Evolutionary conservation across 1,140 invertebrate species (phyloP).

Genomic region (Brachionus manjavacas): DNA sequence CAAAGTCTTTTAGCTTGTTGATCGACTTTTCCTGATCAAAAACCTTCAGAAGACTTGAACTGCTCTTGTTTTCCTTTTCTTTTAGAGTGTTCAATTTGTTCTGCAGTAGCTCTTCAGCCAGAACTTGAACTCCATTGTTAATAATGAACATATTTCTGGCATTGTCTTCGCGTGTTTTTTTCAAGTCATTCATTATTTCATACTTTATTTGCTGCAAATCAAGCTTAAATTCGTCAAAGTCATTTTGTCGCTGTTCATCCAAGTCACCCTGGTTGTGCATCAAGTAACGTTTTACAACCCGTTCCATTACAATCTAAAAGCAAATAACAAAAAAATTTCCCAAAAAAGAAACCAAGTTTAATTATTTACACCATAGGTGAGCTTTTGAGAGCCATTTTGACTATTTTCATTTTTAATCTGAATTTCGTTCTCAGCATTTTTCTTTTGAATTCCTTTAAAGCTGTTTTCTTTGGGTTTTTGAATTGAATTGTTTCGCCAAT

Average conservation of each 20-base stretch:
- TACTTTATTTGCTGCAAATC: constrained; percentile 32
- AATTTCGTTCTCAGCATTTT: not conserved
- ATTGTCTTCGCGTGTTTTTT: constrained; percentile 12
- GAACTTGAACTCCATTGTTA: not conserved
- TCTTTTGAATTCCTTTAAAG: not conserved
- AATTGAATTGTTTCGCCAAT: not conserved
- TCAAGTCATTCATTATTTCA: constrained; percentile 23
- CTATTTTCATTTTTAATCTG: not conserved
- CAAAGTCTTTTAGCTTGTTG: not conserved
- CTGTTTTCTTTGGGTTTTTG: not conserved
- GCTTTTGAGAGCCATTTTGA: not conserved
- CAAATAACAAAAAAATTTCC: not conserved
- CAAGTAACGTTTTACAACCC: constrained; percentile 33
- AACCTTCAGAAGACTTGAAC: not conserved
- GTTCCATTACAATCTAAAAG: constrained; percentile 37
- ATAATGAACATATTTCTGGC: not conserved
- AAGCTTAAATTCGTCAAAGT: constrained; percentile 42
- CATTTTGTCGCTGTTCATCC: constrained; percentile 33
- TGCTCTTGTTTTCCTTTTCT: not conserved
- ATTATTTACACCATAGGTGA: constrained; percentile 24
- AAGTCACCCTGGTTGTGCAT: constrained; percentile 38
- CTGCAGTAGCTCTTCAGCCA: not conserved
- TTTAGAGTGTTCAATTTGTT: not conserved
- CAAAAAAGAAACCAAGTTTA: not conserved
- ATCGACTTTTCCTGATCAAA: not conserved